Conservation (phyloP, 2,888 invertebrate genomes). For the Euclidia mi region DNA sequence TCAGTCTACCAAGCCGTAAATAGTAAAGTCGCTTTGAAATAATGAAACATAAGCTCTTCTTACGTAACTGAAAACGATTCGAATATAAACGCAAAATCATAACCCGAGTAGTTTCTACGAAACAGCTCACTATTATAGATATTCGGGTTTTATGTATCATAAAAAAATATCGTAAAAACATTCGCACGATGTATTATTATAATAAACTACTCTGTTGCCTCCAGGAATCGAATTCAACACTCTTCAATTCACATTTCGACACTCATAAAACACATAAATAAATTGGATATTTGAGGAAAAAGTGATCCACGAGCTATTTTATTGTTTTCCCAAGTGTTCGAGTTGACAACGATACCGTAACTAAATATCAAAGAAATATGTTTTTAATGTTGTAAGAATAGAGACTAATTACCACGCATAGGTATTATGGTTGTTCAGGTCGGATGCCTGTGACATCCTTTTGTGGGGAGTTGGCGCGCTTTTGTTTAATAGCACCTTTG, state of each 20-base stretch:
- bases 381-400: constrained; percentile 30
- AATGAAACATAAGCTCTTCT: constrained; percentile 17
- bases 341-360: constrained; percentile 32
- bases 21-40: too few species aligned
- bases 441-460: constrained; percentile 71
- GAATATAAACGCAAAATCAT: constrained; percentile 28
- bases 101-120: constrained; percentile 38
- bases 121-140: constrained; percentile 44
- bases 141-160: constrained; percentile 46
- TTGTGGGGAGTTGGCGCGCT: constrained; percentile 66
- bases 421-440: constrained; percentile 39
- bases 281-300: constrained; percentile 64
- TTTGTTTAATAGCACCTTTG: constrained; percentile 69
- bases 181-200: constrained; percentile 51
- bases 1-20: too few species aligned
- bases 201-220: constrained; percentile 52
- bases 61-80: constrained; percentile 4
- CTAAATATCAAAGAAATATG: constrained; percentile 37
- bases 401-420: constrained; percentile 28
- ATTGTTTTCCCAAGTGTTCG: constrained; percentile 65
- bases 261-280: constrained; percentile 68
- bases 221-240: constrained; percentile 50
- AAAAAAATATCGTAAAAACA: constrained; percentile 55
- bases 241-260: constrained; percentile 59
- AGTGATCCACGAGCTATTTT: constrained; percentile 60